These are phyloP conservation scores for Caenorhabditis panamensis DNA, from an alignment of 2,888 invertebrate genomes.

Conservation along the genomic window DNA sequence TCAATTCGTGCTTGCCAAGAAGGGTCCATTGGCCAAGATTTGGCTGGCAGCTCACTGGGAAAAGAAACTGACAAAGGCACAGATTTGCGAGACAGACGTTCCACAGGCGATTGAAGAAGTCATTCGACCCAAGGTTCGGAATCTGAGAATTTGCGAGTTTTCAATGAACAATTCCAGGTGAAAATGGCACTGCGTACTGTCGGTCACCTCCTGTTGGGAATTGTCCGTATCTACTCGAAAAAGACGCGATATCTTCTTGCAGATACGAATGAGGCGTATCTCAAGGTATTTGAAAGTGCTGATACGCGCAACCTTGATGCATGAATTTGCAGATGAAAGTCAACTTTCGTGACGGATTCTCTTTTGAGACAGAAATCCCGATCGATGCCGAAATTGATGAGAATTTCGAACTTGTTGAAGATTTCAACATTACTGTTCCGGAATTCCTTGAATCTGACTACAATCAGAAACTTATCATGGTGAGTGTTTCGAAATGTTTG, in stretches of 20 bases:
- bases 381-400: conserved; percentile 37
- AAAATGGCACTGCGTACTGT: conserved; percentile 99
- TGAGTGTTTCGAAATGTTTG: conserved; percentile 9
- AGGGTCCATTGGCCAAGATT: conserved; percentile 98
- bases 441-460: conserved; percentile 50
- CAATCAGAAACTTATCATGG: conserved; percentile 43
- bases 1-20: conserved; percentile 59
- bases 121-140: conserved; percentile 93
- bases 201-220: conserved; percentile 95
- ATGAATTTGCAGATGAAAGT: conserved; percentile 43
- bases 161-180: conserved; percentile 84
- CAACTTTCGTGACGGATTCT: conserved; percentile 56
- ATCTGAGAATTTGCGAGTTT: background rate
- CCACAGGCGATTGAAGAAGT: conserved; percentile 99
- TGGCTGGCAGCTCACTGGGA: conserved; percentile 99
- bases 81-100: conserved; percentile 99
- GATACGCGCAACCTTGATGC: conserved; percentile 87
- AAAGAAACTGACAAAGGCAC: conserved; percentile 98
- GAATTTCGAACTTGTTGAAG: conserved; percentile 20
- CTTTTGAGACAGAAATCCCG: conserved; percentile 30
- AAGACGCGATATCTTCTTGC: conserved; percentile 98
- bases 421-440: conserved; percentile 53
- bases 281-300: conserved; percentile 91
- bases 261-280: conserved; percentile 99
- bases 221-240: conserved; percentile 97